phyloP scores from a whole-genome alignment of 2,797 vertebrate genomes.

The Poecilia gillii region DNA sequence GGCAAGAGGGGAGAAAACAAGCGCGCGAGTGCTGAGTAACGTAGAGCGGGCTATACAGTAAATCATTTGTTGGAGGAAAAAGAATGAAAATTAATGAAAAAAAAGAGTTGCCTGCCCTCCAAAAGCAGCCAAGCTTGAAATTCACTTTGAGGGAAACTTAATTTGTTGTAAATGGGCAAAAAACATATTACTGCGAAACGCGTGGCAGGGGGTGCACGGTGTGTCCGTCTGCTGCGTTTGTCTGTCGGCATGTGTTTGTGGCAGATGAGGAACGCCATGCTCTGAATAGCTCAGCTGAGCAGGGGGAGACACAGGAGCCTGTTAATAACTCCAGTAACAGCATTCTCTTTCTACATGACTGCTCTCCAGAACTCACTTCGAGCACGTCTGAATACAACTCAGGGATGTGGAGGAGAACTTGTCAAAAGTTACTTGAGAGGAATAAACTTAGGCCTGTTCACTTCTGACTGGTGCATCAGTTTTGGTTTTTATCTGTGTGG shows the following conservation, averaged over 20 bases:
- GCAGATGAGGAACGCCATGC: constrained; percentile 79
- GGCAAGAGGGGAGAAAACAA: constrained; percentile 51
- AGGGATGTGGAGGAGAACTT: constrained; percentile 66
- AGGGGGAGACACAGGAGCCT: constrained; percentile 79
- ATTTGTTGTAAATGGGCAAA: constrained; percentile 98
- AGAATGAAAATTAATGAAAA: constrained; percentile 97
- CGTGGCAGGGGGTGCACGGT: constrained; percentile 58
- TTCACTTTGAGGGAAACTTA: constrained; percentile 98
- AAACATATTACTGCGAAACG: constrained; percentile 92
- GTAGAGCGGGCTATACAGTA: constrained; percentile 89
- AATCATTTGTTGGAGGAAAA: constrained; percentile 88
- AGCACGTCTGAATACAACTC: constrained; percentile 69
- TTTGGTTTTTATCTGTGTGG: neutral
- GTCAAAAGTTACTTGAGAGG: constrained; percentile 68
- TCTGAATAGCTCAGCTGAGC: constrained; percentile 82
- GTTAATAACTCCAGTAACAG: constrained; percentile 80
- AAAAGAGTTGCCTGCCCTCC: constrained; percentile 90
- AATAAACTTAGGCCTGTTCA: constrained; percentile 59
- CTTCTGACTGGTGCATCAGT: constrained; percentile 28
- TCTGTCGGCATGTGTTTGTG: constrained; percentile 75
- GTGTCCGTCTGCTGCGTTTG: constrained; percentile 75
- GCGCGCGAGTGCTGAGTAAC: constrained; percentile 66
- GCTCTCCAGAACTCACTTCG: constrained; percentile 65
- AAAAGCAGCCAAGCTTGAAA: constrained; percentile 95
- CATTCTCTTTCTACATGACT: constrained; percentile 81